Percentiles rank a stretch among this genome's conserved stretches.
These are phyloP conservation scores for Conistra vaccinii DNA, from an alignment of 2,888 invertebrate species.

Conservation along the genomic window DNA sequence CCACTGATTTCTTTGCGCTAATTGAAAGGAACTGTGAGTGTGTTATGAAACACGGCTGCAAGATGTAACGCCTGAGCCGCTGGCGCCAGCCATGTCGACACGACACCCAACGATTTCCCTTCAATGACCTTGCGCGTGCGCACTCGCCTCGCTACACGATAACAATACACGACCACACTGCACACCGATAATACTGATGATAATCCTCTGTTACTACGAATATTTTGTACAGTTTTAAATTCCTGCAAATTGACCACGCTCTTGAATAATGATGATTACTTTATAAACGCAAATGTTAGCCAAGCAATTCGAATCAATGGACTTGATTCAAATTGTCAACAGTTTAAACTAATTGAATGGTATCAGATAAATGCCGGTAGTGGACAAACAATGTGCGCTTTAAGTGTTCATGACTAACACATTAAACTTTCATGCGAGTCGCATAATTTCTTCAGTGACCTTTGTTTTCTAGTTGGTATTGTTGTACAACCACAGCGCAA, in stretches of 20 bases:
- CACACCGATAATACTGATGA: constrained; percentile 71
- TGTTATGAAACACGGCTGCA: constrained; percentile 82
- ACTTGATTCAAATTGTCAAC: constrained; percentile 67
- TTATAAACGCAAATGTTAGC: constrained; percentile 68
- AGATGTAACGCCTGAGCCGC: constrained; percentile 81
- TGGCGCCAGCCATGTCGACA: constrained; percentile 83
- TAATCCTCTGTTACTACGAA: constrained; percentile 68
- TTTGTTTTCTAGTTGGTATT: constrained; percentile 80
- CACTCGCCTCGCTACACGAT: constrained; percentile 77
- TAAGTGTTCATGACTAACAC: constrained; percentile 78
- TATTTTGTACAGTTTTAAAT: constrained; percentile 54
- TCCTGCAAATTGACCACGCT: constrained; percentile 35
- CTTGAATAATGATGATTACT: constrained; percentile 68
- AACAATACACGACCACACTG: constrained; percentile 76
- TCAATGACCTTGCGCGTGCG: constrained; percentile 87
- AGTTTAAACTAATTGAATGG: constrained; percentile 65
- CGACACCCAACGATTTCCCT: constrained; percentile 85
- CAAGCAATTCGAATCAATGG: constrained; percentile 68
- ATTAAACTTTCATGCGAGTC: constrained; percentile 82
- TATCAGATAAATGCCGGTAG: constrained; percentile 60
- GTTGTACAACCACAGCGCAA: constrained; percentile 74
- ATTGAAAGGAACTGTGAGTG: constrained; percentile 76
- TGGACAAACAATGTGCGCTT: constrained; percentile 63
- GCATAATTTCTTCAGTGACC: constrained; percentile 83
- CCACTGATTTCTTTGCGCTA: constrained; percentile 69